These are phyloP conservation scores for Pocillopora damicornis DNA, from an alignment of 64 coral and sea anemone species.

Conservation along the genomic window DNA sequence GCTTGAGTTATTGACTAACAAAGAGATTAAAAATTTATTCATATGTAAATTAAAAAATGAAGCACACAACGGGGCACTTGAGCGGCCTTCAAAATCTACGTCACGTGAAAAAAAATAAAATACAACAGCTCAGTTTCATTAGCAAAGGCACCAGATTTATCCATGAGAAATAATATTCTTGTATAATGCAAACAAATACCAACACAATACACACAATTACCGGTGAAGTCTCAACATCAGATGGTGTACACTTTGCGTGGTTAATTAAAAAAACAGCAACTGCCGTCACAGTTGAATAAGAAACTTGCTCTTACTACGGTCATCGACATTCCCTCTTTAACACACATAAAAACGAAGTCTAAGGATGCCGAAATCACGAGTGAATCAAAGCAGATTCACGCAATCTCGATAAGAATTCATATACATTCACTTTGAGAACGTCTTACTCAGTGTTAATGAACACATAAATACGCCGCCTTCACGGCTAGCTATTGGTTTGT, in stretches of 20 bases:
- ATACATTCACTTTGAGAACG: neutral
- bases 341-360: neutral
- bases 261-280: neutral
- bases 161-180: neutral
- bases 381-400: neutral
- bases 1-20: neutral
- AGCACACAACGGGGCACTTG: neutral
- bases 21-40: neutral
- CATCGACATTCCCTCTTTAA: neutral
- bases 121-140: neutral
- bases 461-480: neutral
- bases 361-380: neutral
- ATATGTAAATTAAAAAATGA: slow-evolving; percentile 8
- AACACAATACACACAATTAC: neutral
- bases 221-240: neutral
- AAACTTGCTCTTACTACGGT: neutral
- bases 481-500: slow-evolving; percentile 2
- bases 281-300: neutral
- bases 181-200: neutral
- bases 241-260: neutral
- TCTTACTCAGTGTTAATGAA: neutral
- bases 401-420: neutral
- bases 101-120: neutral
- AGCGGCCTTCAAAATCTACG: neutral
- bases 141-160: neutral